Evolutionary conservation across 2,797 vertebrate species (phyloP), one percentile per base, ranked within the genome.

Genomic region (Sebastes nivosus): DNA sequence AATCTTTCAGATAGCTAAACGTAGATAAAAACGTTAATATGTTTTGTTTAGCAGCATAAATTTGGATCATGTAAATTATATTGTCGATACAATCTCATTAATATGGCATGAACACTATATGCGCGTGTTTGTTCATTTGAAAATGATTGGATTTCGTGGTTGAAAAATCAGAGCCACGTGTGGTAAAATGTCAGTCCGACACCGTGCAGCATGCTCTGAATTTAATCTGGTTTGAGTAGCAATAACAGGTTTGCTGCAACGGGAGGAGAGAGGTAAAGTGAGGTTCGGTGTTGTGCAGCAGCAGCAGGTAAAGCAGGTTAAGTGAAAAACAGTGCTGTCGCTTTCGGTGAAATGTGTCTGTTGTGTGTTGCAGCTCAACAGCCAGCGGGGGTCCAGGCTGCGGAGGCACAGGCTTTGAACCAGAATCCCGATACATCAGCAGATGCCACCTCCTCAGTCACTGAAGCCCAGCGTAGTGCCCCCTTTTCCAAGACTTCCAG

Each of bases 321-420:
- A 78, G 29, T 67, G 29, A 79, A 27, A 75, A 80, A 34, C 27
- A 14, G 24, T 52, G 29, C 27, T 55, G 8, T 61, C 66, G 4
- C 61, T 76, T 59, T 67, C 42, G 5, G 3, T 88, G 20, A 84
- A 81, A 63, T 81, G 64, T 27, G 8, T 6, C 24, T 81, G 25
- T 85, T 81, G 36, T 93, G 76, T 93, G 77, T 95, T 95, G 63
- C 90, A 96, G 95, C 85, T 46, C 74, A 65, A 50, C 90, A 92
- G 46, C 72, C 84, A 27, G 87, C 82, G 8, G 92, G 89, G 42
- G 86, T 93, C 71, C 94, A 93, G 82, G 89, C 90, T 50, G 69
- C 80, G 8, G 91, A 93, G 69, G 81, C 89, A 0, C 77, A 78
- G 16, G 71, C 73, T 65, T 75, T 86, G 67, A 77, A 89, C 52